Base-by-base conservation (phyloP, 2,797 vertebrate genomes). In the Petrocephalus schoutedeni region DNA sequence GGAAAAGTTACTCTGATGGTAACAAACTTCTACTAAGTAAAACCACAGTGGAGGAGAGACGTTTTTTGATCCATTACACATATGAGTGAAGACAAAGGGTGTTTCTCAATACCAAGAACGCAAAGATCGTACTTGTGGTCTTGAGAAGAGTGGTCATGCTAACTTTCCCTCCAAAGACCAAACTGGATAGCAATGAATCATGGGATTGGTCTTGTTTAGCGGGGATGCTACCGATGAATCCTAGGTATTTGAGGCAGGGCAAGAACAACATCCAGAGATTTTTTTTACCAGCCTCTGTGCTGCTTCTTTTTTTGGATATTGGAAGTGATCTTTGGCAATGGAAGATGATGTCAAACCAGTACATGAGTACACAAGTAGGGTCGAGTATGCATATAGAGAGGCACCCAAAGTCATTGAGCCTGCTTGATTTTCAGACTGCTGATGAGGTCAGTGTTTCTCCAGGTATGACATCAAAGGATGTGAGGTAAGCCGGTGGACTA, bases 391-490 rank as follows among this genome's bases (percentile, higher is more conserved):
- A 36, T 71, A 71, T 36, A 16, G 64, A 71, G 64, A 71, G 32
- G 16, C 28, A 71, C 64, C 64, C 64, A 71, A 77, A n/a, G 71
- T 77, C 71, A 41, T 6, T 49, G 36, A n/a, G 36, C 16, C 41
- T 41, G 71, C 41, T n/a, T 77, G 16, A 45, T 12, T 36, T 77
- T 49, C 71, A 45, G 41, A 36, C 16, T 77, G 71, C 3, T 77
- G 32, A 77, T 45, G 32, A 77, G 71, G 36, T 45, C 71, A 19
- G 16, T 84, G 53, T 87, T 84, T 74, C 59, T 54, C 19, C 59
- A 97, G 96, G 88, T 97, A 95, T 9, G 96, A 97, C 90, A 94
- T 97, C 59, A 97, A 97, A 88, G 96, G 96, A 57, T 97, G 96
- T 3, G 90, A 95, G 36, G 91, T 96, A 67, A 94, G 94, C 10